Base-by-base conservation (phyloP, 2,888 invertebrate species). In the Pilophorus perplexus region DNA sequence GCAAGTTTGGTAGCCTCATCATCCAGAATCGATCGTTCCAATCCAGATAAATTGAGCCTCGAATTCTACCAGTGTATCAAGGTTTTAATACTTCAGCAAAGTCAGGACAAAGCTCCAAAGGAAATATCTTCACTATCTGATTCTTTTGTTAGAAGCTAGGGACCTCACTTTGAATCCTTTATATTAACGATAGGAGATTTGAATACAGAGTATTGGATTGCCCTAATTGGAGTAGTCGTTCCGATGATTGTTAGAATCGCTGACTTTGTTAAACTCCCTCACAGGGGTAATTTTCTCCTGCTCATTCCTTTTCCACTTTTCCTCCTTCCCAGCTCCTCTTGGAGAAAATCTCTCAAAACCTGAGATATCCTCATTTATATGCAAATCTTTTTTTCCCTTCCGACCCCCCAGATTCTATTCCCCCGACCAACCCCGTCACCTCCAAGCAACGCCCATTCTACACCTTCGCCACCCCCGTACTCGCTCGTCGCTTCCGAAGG, bases 291-390 rank as follows among this genome's bases (percentile, higher is more conserved):
- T 59, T 59, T 59, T 59, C 59, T 27, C 44, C 40, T 2, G n/a
- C n/a, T n/a, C n/a, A 5, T 27, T 18, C 44, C n/a, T 20, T 20
- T 55, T 16, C 40, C 12, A 20, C 38, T 12, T 22, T n/a, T 16
- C 18, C 55, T 20, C 38, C 25, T 3, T 48, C 33, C 20, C 3
- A 2, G 18, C n/a, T 18, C 46, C 20, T 3, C 28, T 46, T 48
- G 44, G 48, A 46, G 48, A 20, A 38, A 46, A 48, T 48, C 62
- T 28, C 33, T 62, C 62, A 46, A 46, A 62, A 62, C 46, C 62
- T 48, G 44, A 48, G 37, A 62, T 62, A 62, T 62, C 62, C 62
- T 62, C 62, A 62, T 62, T 46, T 62, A 62, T 62, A 62, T 62
- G 62, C 62, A 62, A 62, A 62, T 44, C 44, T 60, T 60, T 44